Evolutionary conservation across 2,888 invertebrate genomes (phyloP).

Genomic region (Tyria jacobaeae): DNA sequence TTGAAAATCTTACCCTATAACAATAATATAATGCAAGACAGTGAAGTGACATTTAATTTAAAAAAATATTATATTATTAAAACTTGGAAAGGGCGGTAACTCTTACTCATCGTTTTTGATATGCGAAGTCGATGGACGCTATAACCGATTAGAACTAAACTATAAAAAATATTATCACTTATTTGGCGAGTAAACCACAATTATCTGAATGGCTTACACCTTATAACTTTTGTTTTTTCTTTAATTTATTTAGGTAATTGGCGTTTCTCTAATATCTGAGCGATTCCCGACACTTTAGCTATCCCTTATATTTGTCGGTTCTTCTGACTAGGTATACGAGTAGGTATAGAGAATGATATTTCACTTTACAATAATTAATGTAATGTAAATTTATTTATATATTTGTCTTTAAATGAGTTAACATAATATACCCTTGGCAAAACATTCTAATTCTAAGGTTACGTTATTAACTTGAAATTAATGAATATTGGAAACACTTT

Average conservation of each 20-base stretch:
- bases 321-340: no score
- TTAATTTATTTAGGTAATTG: no score
- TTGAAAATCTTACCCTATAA: no score
- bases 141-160: not conserved
- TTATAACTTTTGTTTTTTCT: no score
- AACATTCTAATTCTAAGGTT: slow-evolving; percentile 3
- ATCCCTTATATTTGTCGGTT: no score
- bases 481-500: not conserved
- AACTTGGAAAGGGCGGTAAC: not conserved
- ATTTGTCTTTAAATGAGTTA: not conserved
- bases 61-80: not conserved
- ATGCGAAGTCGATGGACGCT: not conserved
- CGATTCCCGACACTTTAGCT: no score
- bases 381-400: no score
- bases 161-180: not conserved
- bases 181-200: not conserved
- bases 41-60: not conserved
- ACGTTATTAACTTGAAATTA: not conserved
- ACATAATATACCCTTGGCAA: not conserved
- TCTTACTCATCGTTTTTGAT: not conserved
- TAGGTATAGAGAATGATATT: no score
- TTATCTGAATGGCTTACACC: not conserved
- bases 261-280: no score
- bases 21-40: not conserved
- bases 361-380: no score